Evolutionary conservation across 2,888 invertebrate genomes (phyloP), one percentile per base, ranked within the genome.

Genomic region (Eumacrocentrus americanus): DNA sequence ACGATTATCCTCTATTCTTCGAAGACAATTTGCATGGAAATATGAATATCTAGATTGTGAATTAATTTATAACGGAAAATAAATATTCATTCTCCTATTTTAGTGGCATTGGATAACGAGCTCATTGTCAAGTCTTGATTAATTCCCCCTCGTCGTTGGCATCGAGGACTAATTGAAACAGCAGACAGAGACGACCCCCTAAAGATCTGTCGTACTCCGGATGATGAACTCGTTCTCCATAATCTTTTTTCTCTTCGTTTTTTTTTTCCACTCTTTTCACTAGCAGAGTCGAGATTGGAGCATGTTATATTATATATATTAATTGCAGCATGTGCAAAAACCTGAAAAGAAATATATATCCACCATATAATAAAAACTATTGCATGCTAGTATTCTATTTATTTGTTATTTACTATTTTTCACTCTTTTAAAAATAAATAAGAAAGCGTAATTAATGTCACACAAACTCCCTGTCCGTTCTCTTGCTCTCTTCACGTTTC

Each of bases 21-120:
- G 7, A 3, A 7, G 14, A 52, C 7, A 20, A 40, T 23, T 38
- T 40, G 52, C 52, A 52, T 52, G 52, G 9, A 25, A 23, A 23
- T 40, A 40, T 16, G 38, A n/a, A 40, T 38, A 3, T n/a, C 16
- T 18, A 40, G n/a, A 23, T 25, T 25, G 16, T 7, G 25, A 11
- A 6, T 23, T 38, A 38, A 14, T 37, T 6, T 16, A n/a, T 18
- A 12, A 52, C 9, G n/a, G 1, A 52, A 4, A 12, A 37, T 23
- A 3, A 25, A 40, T 25, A 40, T 52, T 38, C 9, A 38, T 22
- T 25, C 9, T 40, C 25, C 12, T 14, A 25, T 25, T 16, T n/a
- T 18, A 18, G 18, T 48, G 48, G 35, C 23, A 7, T 7, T 9
- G 52, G 12, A 16, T 50, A 55, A 58, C 55, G 42, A 61, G 61